These are phyloP conservation scores for Chrysochloris asiatica DNA, from an alignment of 2,113 vertebrate genomes.

Conservation along the genomic window DNA sequence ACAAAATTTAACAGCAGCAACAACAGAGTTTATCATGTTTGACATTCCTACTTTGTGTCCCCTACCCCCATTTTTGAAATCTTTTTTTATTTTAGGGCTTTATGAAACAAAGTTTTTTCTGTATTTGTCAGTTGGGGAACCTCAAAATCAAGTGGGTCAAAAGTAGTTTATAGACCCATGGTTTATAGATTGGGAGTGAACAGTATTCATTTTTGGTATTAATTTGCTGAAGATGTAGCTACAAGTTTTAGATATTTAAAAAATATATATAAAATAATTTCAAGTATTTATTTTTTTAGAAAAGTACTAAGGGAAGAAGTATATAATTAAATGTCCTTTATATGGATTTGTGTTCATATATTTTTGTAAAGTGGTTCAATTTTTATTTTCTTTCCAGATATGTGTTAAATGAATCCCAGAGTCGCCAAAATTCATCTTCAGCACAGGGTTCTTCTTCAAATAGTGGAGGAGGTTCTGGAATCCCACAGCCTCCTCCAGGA, in stretches of 20 bases:
- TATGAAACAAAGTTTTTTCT: neutral
- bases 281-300: slow-evolving; percentile 15
- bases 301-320: neutral
- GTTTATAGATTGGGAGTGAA: neutral
- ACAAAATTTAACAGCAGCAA: too few relatives aligned
- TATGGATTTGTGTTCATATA: neutral
- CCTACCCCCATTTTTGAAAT: neutral
- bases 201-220: slow-evolving; percentile 31
- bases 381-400: slow-evolving; percentile 86
- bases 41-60: neutral
- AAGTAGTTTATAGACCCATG: neutral
- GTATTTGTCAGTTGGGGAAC: neutral
- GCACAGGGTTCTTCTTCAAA: slow-evolving; percentile 88
- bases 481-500: slow-evolving; percentile 96
- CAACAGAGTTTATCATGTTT: too few relatives aligned
- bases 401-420: slow-evolving; percentile 95
- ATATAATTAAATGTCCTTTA: neutral
- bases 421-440: slow-evolving; percentile 89
- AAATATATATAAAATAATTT: slow-evolving; percentile 34
- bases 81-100: slow-evolving; percentile 36
- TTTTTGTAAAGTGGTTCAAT: slow-evolving; percentile 35
- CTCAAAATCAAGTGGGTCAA: neutral
- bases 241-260: neutral
- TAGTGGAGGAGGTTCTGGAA: slow-evolving; percentile 85
- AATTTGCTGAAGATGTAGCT: slow-evolving; percentile 21